phyloP scores from a whole-genome alignment of 2,113 vertebrate genomes.

The Hymenochirus boettgeri region DNA sequence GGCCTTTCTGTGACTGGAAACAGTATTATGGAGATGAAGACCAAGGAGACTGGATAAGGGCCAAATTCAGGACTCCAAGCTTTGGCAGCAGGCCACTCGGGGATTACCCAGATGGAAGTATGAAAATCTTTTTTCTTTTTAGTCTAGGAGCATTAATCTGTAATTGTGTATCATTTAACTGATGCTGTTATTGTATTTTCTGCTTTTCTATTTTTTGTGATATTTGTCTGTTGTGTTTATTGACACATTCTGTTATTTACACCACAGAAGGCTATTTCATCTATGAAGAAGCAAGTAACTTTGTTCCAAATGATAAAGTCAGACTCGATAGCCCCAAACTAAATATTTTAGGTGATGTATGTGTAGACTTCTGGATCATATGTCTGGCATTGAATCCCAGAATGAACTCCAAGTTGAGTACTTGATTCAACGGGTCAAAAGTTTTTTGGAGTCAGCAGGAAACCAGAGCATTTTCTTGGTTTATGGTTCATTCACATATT shows the following conservation, averaged over 20 bases:
- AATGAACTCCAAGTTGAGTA: slow-evolving; percentile 62
- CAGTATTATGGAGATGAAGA: slow-evolving; percentile 46
- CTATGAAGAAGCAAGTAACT: slow-evolving; percentile 52
- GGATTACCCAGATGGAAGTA: slow-evolving; percentile 59
- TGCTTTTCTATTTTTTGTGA: too few species aligned
- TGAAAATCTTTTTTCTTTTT: background rate
- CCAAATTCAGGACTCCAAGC: slow-evolving; percentile 51
- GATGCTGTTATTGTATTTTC: too few species aligned
- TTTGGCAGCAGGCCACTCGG: slow-evolving; percentile 57
- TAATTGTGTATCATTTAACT: too few species aligned
- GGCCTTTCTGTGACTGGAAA: slow-evolving; percentile 70
- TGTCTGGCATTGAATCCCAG: slow-evolving; percentile 53
- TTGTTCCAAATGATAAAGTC: slow-evolving; percentile 50
- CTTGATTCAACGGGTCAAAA: slow-evolving; percentile 44
- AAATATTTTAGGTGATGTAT: slow-evolving; percentile 56
- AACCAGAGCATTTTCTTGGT: slow-evolving; percentile 57
- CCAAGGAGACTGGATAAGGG: slow-evolving; percentile 56
- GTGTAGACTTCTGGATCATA: slow-evolving; percentile 79
- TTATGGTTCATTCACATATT: slow-evolving; percentile 59
- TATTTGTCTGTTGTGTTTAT: too few species aligned
- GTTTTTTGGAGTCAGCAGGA: slow-evolving; percentile 62
- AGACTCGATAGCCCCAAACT: slow-evolving; percentile 59
- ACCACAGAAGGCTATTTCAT: slow-evolving; percentile 53
- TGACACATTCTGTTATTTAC: too few species aligned
- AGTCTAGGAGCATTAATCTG: background rate